These are phyloP conservation scores for Bruchidius siliquastri DNA, from an alignment of 2,888 invertebrate species.

Conservation along the genomic window DNA sequence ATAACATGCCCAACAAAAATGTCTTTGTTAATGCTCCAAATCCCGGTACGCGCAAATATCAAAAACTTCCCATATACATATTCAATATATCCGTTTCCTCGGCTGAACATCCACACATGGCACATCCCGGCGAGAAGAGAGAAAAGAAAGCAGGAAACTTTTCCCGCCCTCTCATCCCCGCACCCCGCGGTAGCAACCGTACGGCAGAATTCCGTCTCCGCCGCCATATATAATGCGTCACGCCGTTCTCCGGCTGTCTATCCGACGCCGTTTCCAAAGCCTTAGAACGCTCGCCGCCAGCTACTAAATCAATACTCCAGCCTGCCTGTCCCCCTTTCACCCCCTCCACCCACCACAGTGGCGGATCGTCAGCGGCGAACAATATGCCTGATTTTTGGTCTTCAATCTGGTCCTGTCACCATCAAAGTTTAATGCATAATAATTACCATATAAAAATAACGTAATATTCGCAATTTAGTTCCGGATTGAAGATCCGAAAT, in stretches of 20 bases:
- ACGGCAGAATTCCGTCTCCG: constrained; percentile 44
- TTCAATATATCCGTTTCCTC: neutral
- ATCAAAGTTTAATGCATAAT: no score
- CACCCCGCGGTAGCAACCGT: neutral
- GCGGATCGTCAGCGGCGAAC: neutral
- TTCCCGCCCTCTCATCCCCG: neutral
- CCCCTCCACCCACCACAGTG: constrained; percentile 22
- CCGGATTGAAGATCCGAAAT: no score
- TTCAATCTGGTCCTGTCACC: no score
- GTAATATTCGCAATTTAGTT: no score
- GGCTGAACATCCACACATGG: neutral
- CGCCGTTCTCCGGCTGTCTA: constrained; percentile 44
- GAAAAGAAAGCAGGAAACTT: neutral
- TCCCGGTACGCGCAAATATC: no score
- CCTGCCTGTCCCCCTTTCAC: constrained; percentile 30
- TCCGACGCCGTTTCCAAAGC: constrained; percentile 46
- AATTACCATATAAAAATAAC: no score
- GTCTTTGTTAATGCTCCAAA: no score
- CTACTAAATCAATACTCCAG: constrained; percentile 49
- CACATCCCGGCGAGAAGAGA: neutral
- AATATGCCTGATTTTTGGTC: neutral
- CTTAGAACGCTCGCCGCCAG: constrained; percentile 48
- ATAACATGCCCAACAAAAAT: no score
- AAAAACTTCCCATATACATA: neutral
- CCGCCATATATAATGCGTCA: constrained; percentile 51